Base-by-base conservation (phyloP, 1,140 invertebrate genomes). In the Zaprionus davidi region DNA sequence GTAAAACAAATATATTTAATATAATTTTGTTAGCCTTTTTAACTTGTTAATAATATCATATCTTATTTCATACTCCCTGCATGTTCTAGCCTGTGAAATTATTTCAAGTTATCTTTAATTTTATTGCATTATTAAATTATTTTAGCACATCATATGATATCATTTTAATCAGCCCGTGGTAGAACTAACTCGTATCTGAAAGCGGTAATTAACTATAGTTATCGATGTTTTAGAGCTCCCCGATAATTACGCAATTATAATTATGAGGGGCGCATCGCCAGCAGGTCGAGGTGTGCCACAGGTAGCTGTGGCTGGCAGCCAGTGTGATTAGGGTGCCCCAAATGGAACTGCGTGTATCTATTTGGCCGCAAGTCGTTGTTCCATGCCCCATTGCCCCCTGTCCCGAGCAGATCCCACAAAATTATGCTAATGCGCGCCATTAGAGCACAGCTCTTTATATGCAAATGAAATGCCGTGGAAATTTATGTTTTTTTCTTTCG, bases 371-470 rank as follows among this genome's bases (percentile, higher is more conserved):
- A 11, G 17, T 12, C 20, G 38, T n/a, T 41, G 15, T n/a, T 41
- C 5, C 15, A 41, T 41, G 20, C 20, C 46, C 11, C 11, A 28
- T 17, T 63, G 38, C n/a, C 9, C 20, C 11, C 12, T 28, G 28
- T 65, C n/a, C n/a, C 28, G 44, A 36, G 13, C 28, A 69, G 34
- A 46, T 31, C 55, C 12, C 66, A 73, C 44, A 31, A 75, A 78
- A 75, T 78, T 78, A 78, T 78, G 76, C 71, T 74, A 78, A 74
- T 78, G 60, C 34, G 53, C 68, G 56, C 38, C 71, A 75, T 78
- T 78, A 78, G 65, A 78, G 59, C 34, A 59, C 13, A 62, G 65
- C 76, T 75, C 64, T 78, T 78, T 70, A 78, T 69, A 78, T 78
- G 76, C 71, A 69, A 78, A 78, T 78, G 31, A 73, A 73, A 77